Evolutionary conservation across 2,888 invertebrate species (phyloP).

Genomic region (Trissolcus japonicus): DNA sequence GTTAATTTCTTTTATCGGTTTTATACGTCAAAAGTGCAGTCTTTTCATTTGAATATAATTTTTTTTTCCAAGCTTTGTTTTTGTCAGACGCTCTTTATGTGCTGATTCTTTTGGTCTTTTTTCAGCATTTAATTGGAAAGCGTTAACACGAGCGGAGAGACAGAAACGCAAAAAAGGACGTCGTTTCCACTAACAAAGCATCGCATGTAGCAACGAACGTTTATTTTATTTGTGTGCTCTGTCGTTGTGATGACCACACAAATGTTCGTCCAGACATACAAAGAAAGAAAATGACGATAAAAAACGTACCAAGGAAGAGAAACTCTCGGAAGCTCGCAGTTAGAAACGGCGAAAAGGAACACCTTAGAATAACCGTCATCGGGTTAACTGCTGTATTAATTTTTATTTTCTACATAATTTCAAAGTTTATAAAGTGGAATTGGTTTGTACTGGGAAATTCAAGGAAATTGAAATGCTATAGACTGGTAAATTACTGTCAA

Average conservation of each 20-base stretch:
- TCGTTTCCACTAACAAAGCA: constrained; percentile 45
- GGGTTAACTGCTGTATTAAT: constrained; percentile 51
- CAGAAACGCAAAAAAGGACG: constrained; percentile 41
- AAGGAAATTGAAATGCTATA: background rate
- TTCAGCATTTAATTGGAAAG: constrained; percentile 51
- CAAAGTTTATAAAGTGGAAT: background rate
- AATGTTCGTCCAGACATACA: constrained; percentile 42
- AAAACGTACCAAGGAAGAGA: constrained; percentile 39
- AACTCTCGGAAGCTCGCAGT: constrained; percentile 38
- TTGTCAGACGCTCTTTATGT: constrained; percentile 13
- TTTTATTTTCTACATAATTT: constrained; percentile 13
- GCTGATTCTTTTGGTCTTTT: constrained; percentile 29
- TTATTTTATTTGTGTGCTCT: constrained; percentile 42
- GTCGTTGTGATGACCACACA: constrained; percentile 41
- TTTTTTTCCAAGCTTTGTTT: constrained; percentile 30
- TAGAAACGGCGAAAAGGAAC: constrained; percentile 43
- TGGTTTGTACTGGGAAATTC: background rate
- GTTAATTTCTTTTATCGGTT: constrained; percentile 30
- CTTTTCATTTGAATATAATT: constrained; percentile 25
- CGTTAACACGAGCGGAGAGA: constrained; percentile 47
- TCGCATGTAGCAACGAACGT: constrained; percentile 28
- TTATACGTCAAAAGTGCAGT: constrained; percentile 32
- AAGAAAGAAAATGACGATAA: constrained; percentile 45
- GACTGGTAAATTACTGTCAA: background rate
- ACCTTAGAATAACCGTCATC: constrained; percentile 41